Conservation (phyloP, 2,888 invertebrate species). For the Homarus gammarus region DNA sequence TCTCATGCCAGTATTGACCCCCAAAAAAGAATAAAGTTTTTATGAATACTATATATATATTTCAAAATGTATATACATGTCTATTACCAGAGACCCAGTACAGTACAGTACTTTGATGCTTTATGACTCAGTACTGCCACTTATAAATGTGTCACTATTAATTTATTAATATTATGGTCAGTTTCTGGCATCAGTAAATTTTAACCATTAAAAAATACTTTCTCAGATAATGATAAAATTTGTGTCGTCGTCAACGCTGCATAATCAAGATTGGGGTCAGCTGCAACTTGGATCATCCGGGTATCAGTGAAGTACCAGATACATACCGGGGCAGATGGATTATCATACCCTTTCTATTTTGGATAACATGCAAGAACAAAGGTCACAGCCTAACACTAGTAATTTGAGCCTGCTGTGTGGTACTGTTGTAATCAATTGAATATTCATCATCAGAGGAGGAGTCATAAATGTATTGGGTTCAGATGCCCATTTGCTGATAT, state of each 20-base stretch:
- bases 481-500: background rate
- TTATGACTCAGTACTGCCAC: background rate
- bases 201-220: background rate
- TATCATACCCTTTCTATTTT: conserved; percentile 33
- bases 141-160: background rate
- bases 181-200: background rate
- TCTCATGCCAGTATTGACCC: background rate
- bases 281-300: background rate
- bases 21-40: background rate
- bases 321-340: conserved; percentile 10
- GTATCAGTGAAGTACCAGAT: conserved; percentile 10
- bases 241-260: background rate
- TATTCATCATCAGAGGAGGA: background rate
- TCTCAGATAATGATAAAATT: background rate
- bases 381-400: conserved; percentile 29
- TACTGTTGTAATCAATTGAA: background rate
- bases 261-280: background rate
- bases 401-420: background rate
- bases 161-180: background rate
- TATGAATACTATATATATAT: conserved; percentile 12
- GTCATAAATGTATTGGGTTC: background rate
- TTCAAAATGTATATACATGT: background rate
- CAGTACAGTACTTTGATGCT: conserved; percentile 6
- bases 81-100: background rate
- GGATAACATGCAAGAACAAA: conserved; percentile 20